Evolutionary conservation across 2,888 invertebrate genomes (phyloP).

Genomic region (Aphodius sticticus): DNA sequence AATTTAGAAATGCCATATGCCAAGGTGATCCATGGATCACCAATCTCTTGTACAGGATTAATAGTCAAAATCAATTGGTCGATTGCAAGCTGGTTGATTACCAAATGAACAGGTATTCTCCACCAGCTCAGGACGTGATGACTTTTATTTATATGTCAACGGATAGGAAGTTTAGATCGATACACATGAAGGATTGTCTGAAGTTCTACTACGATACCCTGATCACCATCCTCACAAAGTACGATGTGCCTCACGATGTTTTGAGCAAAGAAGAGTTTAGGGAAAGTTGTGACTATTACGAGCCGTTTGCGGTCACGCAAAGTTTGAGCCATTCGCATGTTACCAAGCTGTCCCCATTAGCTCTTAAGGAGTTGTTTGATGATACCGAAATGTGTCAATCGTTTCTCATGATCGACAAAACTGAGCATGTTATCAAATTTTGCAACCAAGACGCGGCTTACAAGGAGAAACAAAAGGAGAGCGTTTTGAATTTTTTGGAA

Average conservation of each 20-base stretch:
- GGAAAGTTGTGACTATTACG: slow-evolving; percentile 42
- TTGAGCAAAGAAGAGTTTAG: slow-evolving; percentile 47
- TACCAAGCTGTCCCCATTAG: slow-evolving; percentile 42
- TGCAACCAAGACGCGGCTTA: slow-evolving; percentile 15
- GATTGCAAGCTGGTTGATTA: slow-evolving; percentile 35
- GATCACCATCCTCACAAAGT: not conserved
- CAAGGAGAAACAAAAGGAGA: slow-evolving; percentile 15
- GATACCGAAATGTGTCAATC: not conserved
- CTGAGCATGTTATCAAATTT: not conserved
- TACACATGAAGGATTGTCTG: slow-evolving; percentile 30
- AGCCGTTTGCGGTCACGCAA: slow-evolving; percentile 27
- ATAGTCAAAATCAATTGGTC: slow-evolving; percentile 13
- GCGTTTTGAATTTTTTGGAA: slow-evolving; percentile 15
- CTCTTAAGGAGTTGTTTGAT: slow-evolving; percentile 37
- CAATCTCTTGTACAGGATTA: slow-evolving; percentile 54
- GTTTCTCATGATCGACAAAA: slow-evolving; percentile 13
- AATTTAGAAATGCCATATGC: slow-evolving; percentile 64
- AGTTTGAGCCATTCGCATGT: slow-evolving; percentile 42
- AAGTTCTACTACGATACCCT: slow-evolving; percentile 14
- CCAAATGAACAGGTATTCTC: slow-evolving; percentile 33
- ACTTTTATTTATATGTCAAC: slow-evolving; percentile 31
- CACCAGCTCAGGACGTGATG: slow-evolving; percentile 37
- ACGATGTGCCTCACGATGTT: slow-evolving; percentile 30
- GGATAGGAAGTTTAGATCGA: slow-evolving; percentile 26
- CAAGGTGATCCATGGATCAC: slow-evolving; percentile 73